Base-by-base conservation (phyloP, 2,888 invertebrate genomes). In the Frankliniella intonsa region DNA sequence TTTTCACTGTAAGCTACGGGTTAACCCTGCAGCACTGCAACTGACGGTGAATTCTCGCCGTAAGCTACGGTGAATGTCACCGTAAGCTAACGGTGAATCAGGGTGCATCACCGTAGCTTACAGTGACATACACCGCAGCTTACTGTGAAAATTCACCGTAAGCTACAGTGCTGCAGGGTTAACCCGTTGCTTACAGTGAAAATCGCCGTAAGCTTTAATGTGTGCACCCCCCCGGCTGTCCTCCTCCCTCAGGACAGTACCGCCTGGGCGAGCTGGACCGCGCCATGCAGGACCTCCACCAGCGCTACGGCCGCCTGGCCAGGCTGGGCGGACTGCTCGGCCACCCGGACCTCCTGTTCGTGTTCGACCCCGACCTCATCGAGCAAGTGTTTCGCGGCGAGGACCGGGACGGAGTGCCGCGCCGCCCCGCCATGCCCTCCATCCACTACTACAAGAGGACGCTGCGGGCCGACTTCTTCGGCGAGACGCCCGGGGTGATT, bases 271-370 rank as follows among this genome's bases (percentile, higher is more conserved):
- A 91, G 84, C 86, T 91, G 85, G 91, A 91, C 86, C 90, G 90
- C 87, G 90, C 90, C 22, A 92, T 89, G 92, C 91, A 86, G 88
- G 91, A 87, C 87, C 89, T 90, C 86, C 90, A 88, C 85, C 90
- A 86, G 85, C 91, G 89, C 84, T 91, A 90, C 85, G 91, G 91
- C 50, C 89, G 89, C 86, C 92, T 88, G 87, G 93, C 87, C 86
- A 92, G 92, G 89, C 92, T 94, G 79, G 91, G 93, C 1, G 93
- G 93, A 80, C 88, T 94, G 19, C 91, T 93, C 85, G 93, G 93
- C n/a, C 94, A 94, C 88, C 93, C 93, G 0, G 94, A 94, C 88
- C 88, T 94, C 83, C 89, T 94, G 83, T 94, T 94, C 86, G 92
- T 94, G 5, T 94, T 93, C 86, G 92, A 93, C 86, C 93, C 93